Evolutionary conservation across 2,888 invertebrate species (phyloP).

Genomic region (Adelognathus sp.): DNA sequence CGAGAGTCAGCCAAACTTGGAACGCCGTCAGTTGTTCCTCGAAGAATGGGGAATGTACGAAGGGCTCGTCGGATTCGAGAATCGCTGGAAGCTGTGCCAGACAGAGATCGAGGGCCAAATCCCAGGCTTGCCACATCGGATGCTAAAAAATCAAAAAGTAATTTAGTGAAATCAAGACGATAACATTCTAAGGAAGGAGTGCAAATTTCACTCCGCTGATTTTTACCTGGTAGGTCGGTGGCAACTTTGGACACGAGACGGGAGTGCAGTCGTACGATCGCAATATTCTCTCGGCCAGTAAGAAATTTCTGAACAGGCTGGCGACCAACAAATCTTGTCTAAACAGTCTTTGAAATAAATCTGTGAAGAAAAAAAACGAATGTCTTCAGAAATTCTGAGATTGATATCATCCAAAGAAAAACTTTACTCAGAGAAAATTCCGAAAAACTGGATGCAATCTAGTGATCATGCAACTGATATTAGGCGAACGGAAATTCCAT

Average conservation of each 20-base stretch:
- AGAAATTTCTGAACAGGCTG: constrained; percentile 97
- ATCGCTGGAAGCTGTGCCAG: constrained; percentile 94
- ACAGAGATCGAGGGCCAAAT: constrained; percentile 96
- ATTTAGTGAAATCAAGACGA: constrained; percentile 24
- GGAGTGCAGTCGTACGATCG: constrained; percentile 98
- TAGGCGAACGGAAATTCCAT: too few relatives aligned
- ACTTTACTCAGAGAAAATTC: too few relatives aligned
- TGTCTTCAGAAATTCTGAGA: background rate
- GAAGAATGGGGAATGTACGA: constrained; percentile 94
- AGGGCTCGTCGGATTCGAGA: constrained; percentile 84
- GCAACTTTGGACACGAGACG: constrained; percentile 95
- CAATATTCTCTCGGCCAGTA: constrained; percentile 97
- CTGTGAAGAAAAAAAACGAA: constrained; percentile 80
- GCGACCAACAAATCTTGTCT: constrained; percentile 99
- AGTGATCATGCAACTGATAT: too few relatives aligned
- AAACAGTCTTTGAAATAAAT: constrained; percentile 97
- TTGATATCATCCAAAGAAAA: background rate
- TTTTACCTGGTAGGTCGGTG: constrained; percentile 90
- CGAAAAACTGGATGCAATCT: too few relatives aligned
- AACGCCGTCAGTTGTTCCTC: constrained; percentile 99
- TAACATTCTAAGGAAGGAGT: too few relatives aligned
- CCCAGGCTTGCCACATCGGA: constrained; percentile 99
- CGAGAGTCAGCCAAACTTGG: constrained; percentile 95
- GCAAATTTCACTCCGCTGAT: background rate
- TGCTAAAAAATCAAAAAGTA: constrained; percentile 82